These are phyloP conservation scores for Drosophila melanosoma DNA, from an alignment of 2,888 invertebrate genomes.

Conservation along the genomic window DNA sequence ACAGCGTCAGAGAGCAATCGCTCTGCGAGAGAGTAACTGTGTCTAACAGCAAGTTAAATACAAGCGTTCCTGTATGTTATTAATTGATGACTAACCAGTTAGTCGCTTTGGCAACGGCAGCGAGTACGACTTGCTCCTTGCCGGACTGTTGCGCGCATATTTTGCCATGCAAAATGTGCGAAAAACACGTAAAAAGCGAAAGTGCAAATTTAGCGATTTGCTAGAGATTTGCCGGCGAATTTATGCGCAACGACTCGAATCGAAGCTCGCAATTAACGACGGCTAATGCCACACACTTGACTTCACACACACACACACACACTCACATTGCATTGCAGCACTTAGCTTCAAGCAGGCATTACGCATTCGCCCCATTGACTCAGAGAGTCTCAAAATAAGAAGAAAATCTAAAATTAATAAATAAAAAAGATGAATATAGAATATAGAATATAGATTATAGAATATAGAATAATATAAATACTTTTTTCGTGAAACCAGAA, in stretches of 20 bases:
- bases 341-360: slow-evolving; percentile 69
- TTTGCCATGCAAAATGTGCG: slow-evolving; percentile 30
- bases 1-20: neutral
- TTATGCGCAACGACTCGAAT: slow-evolving; percentile 26
- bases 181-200: slow-evolving; percentile 20
- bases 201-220: neutral
- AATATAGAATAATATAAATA: no score
- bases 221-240: neutral
- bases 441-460: no score
- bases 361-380: slow-evolving; percentile 71
- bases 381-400: slow-evolving; percentile 33
- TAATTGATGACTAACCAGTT: slow-evolving; percentile 55
- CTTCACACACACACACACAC: slow-evolving; percentile 22
- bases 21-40: neutral
- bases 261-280: slow-evolving; percentile 27
- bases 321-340: slow-evolving; percentile 60
- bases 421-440: neutral
- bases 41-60: neutral
- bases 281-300: slow-evolving; percentile 25
- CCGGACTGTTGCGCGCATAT: slow-evolving; percentile 16
- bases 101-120: slow-evolving; percentile 38
- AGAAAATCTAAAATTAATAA: neutral
- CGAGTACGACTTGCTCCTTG: slow-evolving; percentile 15
- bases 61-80: slow-evolving; percentile 1
- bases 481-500: neutral